These are phyloP conservation scores for Calameuta filiformis DNA, from an alignment of 2,888 invertebrate genomes.

Conservation along the genomic window DNA sequence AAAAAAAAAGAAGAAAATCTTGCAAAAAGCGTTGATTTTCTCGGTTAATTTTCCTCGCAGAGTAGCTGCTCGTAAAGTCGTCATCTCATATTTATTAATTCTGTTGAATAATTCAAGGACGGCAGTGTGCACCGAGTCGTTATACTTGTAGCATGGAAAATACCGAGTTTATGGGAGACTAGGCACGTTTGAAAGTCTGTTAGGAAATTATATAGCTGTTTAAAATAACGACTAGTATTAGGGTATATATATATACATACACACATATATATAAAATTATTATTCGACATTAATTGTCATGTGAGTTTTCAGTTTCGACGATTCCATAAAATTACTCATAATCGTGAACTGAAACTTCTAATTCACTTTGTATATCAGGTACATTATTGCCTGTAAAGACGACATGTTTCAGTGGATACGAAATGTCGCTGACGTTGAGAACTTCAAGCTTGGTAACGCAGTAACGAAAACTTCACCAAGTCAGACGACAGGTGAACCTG, in stretches of 20 bases:
- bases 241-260: too few relatives aligned
- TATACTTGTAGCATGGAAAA: neutral
- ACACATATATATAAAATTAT: too few relatives aligned
- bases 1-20: neutral
- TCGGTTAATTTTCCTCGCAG: neutral
- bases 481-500: neutral
- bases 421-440: neutral
- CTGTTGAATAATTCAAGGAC: neutral
- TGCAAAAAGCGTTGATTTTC: neutral
- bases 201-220: neutral
- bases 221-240: neutral
- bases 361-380: neutral
- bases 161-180: neutral
- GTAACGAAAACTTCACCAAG: neutral
- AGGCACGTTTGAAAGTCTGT: neutral
- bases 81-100: constrained; percentile 5
- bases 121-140: neutral
- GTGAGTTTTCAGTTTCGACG: neutral
- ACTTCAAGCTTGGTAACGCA: neutral
- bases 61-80: neutral
- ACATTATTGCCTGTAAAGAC: neutral
- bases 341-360: too few relatives aligned
- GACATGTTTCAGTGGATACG: neutral
- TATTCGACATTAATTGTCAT: neutral
- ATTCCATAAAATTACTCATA: neutral